Evolutionary conservation across 2,113 vertebrate species (phyloP).

Genomic region (Oreochromis spilurus): DNA sequence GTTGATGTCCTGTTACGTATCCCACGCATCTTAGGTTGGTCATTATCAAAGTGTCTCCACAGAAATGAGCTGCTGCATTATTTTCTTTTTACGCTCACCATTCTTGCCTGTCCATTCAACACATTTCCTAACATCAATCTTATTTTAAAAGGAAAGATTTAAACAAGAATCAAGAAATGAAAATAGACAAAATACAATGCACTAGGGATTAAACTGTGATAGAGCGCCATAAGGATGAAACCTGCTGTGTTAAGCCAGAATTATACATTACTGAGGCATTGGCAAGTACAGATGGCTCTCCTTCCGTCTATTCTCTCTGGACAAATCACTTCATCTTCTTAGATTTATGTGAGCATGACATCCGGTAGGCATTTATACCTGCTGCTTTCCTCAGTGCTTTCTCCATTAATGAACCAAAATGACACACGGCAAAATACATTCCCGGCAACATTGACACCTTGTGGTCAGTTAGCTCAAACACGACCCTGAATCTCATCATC

Average conservation of each 20-base stretch:
- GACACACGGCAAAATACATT: neutral
- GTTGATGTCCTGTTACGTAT: neutral
- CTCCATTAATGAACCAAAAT: slow-evolving; percentile 6
- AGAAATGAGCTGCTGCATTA: neutral
- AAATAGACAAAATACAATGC: neutral
- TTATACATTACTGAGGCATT: neutral
- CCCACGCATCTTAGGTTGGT: neutral
- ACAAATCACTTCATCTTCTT: slow-evolving; percentile 35
- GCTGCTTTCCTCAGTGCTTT: neutral
- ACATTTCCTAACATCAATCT: neutral
- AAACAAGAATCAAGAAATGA: neutral
- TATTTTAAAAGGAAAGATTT: neutral
- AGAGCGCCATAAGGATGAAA: neutral
- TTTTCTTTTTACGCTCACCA: neutral
- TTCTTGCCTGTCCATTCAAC: neutral
- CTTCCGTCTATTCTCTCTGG: slow-evolving; percentile 18
- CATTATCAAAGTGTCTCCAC: neutral
- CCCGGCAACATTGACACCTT: slow-evolving; percentile 60
- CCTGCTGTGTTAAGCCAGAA: neutral
- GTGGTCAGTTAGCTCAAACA: slow-evolving; percentile 37
- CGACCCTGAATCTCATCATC: slow-evolving; percentile 23
- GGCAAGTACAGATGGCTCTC: neutral
- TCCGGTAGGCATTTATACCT: slow-evolving; percentile 20
- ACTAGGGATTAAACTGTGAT: neutral
- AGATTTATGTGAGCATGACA: slow-evolving; percentile 42